Conservation (phyloP, 2,888 invertebrate species). For the Nemotelus nigrinus region DNA sequence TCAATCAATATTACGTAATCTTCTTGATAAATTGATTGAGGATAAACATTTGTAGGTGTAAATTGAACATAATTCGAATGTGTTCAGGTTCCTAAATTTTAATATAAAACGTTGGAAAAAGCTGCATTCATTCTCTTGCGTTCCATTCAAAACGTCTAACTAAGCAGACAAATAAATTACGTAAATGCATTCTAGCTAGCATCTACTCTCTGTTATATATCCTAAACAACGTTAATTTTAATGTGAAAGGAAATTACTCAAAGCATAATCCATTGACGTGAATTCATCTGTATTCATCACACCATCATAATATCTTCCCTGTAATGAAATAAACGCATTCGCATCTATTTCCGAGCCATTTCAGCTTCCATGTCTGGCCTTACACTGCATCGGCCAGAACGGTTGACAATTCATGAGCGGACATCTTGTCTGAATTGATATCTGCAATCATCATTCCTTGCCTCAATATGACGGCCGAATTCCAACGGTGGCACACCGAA, state of each 20-base stretch:
- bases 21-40: too few relatives aligned
- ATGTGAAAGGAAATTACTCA: not conserved
- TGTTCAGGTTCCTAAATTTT: too few relatives aligned
- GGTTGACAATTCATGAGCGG: not conserved
- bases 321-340: constrained; percentile 22
- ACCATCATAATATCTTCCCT: not conserved
- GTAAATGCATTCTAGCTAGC: not conserved
- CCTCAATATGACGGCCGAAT: not conserved
- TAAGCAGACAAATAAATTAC: not conserved
- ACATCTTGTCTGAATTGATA: constrained; percentile 30
- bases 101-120: too few relatives aligned
- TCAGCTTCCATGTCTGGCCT: too few relatives aligned
- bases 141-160: too few relatives aligned
- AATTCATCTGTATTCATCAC: not conserved
- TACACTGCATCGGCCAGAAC: too few relatives aligned
- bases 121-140: too few relatives aligned
- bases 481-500: constrained; percentile 9
- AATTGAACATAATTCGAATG: too few relatives aligned
- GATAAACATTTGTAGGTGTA: too few relatives aligned
- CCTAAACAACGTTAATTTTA: not conserved
- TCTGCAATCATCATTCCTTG: constrained; percentile 11
- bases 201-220: not conserved
- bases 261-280: not conserved
- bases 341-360: not conserved
- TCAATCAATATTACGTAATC: not conserved